Conservation (phyloP, 37 sponge, comb jelly and placozoan genomes). For the Chondrilla cf. caribensis region DNA sequence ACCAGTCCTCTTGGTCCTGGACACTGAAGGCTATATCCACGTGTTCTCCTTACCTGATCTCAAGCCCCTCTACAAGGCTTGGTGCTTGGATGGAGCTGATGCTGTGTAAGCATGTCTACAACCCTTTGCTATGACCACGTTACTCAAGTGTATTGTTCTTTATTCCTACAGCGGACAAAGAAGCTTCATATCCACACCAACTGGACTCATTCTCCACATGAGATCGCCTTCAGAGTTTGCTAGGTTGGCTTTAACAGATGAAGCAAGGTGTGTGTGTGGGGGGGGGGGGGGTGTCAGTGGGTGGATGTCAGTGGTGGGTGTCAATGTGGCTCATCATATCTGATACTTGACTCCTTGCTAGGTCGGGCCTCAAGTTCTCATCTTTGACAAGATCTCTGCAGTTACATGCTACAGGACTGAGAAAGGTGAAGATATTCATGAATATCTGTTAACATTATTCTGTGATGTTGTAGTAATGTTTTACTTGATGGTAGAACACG, state of each 20-base stretch:
- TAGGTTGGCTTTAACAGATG: constrained; percentile 60
- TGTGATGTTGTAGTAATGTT: too few species aligned
- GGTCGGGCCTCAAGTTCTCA: constrained; percentile 18
- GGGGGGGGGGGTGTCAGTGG: too few species aligned
- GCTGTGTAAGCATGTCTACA: too few species aligned
- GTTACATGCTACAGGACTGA: constrained; percentile 10
- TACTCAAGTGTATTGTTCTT: background rate
- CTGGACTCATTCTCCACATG: constrained; percentile 61
- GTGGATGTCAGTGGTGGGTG: too few species aligned
- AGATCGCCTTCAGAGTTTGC: constrained; percentile 77
- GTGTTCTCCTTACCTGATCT: constrained; percentile 69
- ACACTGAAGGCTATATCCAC: constrained; percentile 60
- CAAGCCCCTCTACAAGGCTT: constrained; percentile 56
- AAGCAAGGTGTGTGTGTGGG: constrained; percentile 34
- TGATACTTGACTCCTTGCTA: too few species aligned
- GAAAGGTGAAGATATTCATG: too few species aligned
- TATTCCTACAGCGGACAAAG: constrained; percentile 49
- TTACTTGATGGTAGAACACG: too few species aligned
- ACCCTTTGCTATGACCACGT: too few species aligned
- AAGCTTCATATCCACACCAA: constrained; percentile 35
- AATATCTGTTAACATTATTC: too few species aligned
- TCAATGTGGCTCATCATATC: too few species aligned
- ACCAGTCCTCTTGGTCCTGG: constrained; percentile 31
- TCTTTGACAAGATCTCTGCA: constrained; percentile 16
- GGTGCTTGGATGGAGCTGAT: constrained; percentile 78